A percentile compares a stretch with the other conserved stretches of the same genome.
These are phyloP conservation scores for Ashinkailepas kermadecensis DNA, from an alignment of 2,888 invertebrate species.

Conservation along the genomic window DNA sequence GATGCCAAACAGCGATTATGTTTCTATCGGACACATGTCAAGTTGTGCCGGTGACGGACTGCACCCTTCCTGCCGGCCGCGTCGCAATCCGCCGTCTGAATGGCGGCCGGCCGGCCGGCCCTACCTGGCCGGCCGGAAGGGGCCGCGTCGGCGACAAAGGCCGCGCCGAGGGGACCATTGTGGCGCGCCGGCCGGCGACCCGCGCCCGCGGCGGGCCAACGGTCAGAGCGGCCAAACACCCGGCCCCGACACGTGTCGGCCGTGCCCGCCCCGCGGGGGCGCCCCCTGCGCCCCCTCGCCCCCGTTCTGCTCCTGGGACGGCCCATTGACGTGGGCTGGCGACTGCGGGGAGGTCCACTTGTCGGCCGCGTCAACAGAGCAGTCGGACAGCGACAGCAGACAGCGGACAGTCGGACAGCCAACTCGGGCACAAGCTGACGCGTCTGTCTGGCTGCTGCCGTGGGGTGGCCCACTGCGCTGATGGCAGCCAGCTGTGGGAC, in stretches of 20 bases:
- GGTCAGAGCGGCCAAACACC: not conserved
- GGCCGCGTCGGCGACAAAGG: not conserved
- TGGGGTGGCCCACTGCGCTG: too few species aligned
- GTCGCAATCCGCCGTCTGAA: not conserved
- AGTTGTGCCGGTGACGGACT: not conserved
- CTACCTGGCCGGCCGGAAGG: slow-evolving; percentile 6
- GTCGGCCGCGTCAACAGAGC: not conserved
- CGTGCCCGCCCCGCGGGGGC: not conserved
- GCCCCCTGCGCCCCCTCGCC: not conserved
- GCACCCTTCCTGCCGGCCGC: slow-evolving; percentile 1
- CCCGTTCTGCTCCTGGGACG: not conserved
- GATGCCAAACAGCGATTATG: slow-evolving; percentile 18
- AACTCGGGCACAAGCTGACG: too few species aligned
- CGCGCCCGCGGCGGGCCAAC: not conserved
- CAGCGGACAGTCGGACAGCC: too few species aligned
- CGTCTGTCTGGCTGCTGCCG: too few species aligned
- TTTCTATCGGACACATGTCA: slow-evolving; percentile 3
- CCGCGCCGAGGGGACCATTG: not conserved
- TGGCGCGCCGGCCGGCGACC: not conserved
- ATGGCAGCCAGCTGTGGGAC: too few species aligned
- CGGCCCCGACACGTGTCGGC: not conserved
- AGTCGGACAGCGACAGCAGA: too few species aligned
- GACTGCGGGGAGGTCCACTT: not conserved
- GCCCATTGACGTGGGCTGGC: not conserved
- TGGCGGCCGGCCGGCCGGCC: not conserved